Percentiles rank a stretch among this genome's conserved stretches.
phyloP scores from a whole-genome alignment of 2,888 invertebrate species.

The Campoplex nolae region DNA sequence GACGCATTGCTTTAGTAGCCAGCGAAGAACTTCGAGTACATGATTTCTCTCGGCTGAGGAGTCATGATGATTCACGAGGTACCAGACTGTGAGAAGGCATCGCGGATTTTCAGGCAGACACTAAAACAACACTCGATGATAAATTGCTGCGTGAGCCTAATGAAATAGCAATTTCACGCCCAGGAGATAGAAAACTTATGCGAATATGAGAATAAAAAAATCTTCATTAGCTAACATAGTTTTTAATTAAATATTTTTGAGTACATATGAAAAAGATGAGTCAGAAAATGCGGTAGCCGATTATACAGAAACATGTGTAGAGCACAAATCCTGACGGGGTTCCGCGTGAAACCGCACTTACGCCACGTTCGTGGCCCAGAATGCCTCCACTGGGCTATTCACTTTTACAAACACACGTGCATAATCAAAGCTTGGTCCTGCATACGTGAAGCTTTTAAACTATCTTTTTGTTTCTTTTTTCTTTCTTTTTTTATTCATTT shows the following conservation, averaged over 20 bases:
- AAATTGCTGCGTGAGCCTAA: background rate
- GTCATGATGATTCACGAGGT: background rate
- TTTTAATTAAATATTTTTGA: conserved; percentile 1
- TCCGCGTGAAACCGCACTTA: conserved; percentile 30
- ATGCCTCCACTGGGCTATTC: conserved; percentile 19
- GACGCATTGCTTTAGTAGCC: background rate
- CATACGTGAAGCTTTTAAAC: background rate
- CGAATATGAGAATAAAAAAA: background rate
- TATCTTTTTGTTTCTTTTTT: conserved; percentile 8
- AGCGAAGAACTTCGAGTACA: background rate
- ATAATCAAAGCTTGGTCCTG: background rate
- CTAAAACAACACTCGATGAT: background rate
- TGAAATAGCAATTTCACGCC: background rate
- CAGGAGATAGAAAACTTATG: background rate
- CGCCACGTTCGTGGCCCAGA: conserved; percentile 12
- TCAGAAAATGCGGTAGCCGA: conserved; percentile 5
- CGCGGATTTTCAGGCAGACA: background rate
- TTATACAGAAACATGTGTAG: background rate
- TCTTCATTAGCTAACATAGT: background rate
- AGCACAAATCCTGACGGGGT: background rate
- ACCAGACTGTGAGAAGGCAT: background rate
- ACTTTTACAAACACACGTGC: conserved; percentile 24
- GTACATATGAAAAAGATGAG: background rate
- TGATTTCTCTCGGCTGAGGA: background rate
- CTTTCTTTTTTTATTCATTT: conserved; percentile 25